Percentiles rank a stretch among this genome's conserved stretches.
These are phyloP conservation scores for Gallinago jamesoni DNA, from an alignment of 2,113 vertebrate species.

Conservation along the genomic window DNA sequence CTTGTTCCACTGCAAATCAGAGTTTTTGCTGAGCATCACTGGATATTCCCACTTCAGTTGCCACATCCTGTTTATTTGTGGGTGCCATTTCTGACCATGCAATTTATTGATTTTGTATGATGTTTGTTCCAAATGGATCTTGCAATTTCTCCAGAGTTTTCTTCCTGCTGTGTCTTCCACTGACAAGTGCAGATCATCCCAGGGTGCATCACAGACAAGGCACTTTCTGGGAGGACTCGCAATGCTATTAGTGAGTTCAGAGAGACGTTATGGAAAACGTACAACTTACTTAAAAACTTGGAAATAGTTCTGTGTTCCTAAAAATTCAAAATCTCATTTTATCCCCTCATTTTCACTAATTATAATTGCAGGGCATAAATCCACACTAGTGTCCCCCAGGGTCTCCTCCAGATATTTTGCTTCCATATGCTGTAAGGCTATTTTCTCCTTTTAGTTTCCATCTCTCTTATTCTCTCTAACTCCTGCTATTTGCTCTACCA, in stretches of 20 bases:
- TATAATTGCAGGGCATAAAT: conserved; percentile 44
- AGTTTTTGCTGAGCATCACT: neutral
- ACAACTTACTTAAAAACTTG: neutral
- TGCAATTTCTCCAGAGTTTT: neutral
- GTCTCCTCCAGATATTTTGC: conserved; percentile 37
- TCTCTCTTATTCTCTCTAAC: conserved; percentile 20
- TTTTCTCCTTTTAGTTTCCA: conserved; percentile 27
- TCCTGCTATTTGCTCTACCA: conserved; percentile 34
- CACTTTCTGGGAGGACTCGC: neutral
- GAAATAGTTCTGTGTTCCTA: neutral
- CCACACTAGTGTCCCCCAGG: neutral
- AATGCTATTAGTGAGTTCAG: neutral
- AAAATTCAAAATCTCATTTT: conserved; percentile 43
- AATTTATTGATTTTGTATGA: neutral
- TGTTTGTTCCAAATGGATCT: neutral
- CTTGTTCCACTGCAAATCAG: neutral
- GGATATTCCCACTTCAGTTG: neutral
- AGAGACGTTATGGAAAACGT: neutral
- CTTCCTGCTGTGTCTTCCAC: neutral
- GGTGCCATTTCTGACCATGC: neutral
- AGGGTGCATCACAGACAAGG: neutral
- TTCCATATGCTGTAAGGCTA: conserved; percentile 22
- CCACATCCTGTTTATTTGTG: neutral
- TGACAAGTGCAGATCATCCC: neutral
- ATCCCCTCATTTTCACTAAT: conserved; percentile 20